Evolutionary conservation across 2,797 vertebrate species (phyloP).

Genomic region (Poecilia picta): DNA sequence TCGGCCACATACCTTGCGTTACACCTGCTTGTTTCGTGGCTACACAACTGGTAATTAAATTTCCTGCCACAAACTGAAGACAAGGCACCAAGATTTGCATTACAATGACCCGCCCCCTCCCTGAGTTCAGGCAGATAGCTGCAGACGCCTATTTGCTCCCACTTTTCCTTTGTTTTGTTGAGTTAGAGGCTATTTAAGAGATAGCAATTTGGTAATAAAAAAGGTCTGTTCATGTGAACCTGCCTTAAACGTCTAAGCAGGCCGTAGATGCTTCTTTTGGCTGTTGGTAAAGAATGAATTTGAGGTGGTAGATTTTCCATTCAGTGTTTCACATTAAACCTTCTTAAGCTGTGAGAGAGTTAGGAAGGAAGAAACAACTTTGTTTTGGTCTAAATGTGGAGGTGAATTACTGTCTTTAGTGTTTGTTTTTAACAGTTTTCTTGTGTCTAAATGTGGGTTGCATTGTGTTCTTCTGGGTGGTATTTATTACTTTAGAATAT

Average conservation of each 20-base stretch:
- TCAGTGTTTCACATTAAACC: constrained; percentile 13
- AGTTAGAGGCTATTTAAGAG: constrained; percentile 44
- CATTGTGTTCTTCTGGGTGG: background rate
- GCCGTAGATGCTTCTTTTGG: constrained; percentile 10
- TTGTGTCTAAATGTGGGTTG: background rate
- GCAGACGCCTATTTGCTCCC: constrained; percentile 46
- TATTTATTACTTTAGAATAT: background rate
- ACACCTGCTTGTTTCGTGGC: constrained; percentile 85
- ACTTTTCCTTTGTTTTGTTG: constrained; percentile 52
- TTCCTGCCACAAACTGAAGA: constrained; percentile 85
- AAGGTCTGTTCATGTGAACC: constrained; percentile 30
- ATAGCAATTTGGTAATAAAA: constrained; percentile 53
- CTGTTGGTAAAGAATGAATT: constrained; percentile 7
- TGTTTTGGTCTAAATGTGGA: constrained; percentile 7
- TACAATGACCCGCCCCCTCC: constrained; percentile 74
- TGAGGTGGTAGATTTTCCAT: background rate
- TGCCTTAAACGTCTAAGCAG: constrained; percentile 33
- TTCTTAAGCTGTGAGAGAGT: constrained; percentile 24
- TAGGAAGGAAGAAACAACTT: constrained; percentile 29
- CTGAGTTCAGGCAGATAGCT: constrained; percentile 69
- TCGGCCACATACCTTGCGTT: constrained; percentile 85
- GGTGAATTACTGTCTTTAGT: constrained; percentile 2
- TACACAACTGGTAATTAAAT: constrained; percentile 86
- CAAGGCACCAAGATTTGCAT: constrained; percentile 84
- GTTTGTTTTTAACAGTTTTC: background rate